Evolutionary conservation across 2,797 vertebrate species (phyloP).

Genomic region (Glossophaga mutica): DNA sequence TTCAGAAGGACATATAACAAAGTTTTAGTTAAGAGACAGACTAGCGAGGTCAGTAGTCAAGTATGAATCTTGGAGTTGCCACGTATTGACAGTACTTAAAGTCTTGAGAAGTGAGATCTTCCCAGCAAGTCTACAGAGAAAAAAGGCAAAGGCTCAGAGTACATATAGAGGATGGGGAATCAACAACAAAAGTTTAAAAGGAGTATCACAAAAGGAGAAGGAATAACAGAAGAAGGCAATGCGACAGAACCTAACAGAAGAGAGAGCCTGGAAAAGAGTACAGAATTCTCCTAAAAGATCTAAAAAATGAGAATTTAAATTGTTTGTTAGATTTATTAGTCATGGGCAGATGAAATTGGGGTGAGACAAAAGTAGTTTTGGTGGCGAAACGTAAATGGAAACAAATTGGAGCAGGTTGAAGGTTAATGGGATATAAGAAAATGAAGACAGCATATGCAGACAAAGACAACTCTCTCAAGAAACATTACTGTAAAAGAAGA

Average conservation of each 20-base stretch:
- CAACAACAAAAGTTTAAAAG: neutral
- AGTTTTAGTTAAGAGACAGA: neutral
- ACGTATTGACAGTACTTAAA: neutral
- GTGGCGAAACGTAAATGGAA: neutral
- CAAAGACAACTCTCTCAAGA: neutral
- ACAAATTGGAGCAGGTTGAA: neutral
- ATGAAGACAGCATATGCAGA: neutral
- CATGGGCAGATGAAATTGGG: neutral
- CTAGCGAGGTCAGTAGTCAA: neutral
- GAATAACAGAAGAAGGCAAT: neutral
- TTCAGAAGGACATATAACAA: neutral
- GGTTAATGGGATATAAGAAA: neutral
- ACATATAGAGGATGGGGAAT: neutral
- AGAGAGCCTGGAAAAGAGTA: neutral
- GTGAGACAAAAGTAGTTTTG: neutral
- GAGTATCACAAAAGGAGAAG: neutral
- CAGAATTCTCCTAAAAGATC: neutral
- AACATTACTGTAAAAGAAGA: neutral
- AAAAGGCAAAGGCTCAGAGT: neutral
- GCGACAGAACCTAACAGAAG: neutral
- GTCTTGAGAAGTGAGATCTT: neutral
- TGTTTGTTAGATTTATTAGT: neutral
- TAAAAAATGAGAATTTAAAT: neutral
- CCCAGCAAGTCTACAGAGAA: neutral
- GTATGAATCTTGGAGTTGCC: neutral